Evolutionary conservation across 2,888 invertebrate genomes (phyloP), one percentile per base, ranked within the genome.

Genomic region (Galeruca laticollis): DNA sequence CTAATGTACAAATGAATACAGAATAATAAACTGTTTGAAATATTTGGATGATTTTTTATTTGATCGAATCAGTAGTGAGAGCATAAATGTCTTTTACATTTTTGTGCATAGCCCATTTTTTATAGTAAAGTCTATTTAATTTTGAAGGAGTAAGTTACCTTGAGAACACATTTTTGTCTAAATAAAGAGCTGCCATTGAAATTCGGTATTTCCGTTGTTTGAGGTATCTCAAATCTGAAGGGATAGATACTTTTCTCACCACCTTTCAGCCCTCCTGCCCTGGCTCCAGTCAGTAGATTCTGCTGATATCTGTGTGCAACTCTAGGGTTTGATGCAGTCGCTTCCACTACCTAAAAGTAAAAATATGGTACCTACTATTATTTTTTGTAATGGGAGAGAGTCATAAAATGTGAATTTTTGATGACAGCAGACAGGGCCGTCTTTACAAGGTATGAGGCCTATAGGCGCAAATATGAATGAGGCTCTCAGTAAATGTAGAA

Each of bases 161-260:
- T 33, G 2, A 56, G 33, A 10, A 56, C 56, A 56, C 56, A 56
- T 33, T 56, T 56, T 31, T 56, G 56, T 35, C 56, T 31, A 56
- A 56, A 56, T 35, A 56, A 56, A 10, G 33, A 9, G 33, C 56
- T 56, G 1, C 33, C 56, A 1, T 15, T 56, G 31, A 56, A 56
- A 21, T 56, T 56, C 1, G 56, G 56, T 33, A 56, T 33, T 8
- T 56, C 35, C n/a, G 15, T 56, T 11, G 18, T 4, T 15, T 15
- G 15, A 1, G 56, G 56, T 33, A 56, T 11, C 10, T 35, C 15
- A 33, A 56, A 56, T 33, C 18, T 56, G 15, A 56, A n/a, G n/a
- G 33, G 13, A 31, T 35, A 56, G 4, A 56, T 11, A 9, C 33
- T 15, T 15, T 18, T 31, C 10, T 56, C 18, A 0, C 56, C 56